These are phyloP conservation scores for Ricordea florida DNA, from an alignment of 92 coral and sea anemone species.

Conservation along the genomic window DNA sequence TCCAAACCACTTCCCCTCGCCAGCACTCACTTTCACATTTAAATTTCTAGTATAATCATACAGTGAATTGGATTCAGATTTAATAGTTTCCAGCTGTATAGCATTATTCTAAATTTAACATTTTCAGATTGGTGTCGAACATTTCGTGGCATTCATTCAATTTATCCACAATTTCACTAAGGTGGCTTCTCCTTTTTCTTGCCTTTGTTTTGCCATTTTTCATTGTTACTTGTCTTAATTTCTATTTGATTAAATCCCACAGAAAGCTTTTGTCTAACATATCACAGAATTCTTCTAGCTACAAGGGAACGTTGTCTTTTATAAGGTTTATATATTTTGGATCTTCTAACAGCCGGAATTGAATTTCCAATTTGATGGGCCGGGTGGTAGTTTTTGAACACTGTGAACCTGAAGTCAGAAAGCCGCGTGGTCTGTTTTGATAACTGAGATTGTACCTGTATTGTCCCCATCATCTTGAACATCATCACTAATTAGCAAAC, in stretches of 20 bases:
- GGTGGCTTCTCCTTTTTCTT: too few species aligned
- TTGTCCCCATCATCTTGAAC: conserved; percentile 13
- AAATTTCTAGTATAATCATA: too few species aligned
- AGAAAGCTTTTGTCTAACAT: neutral
- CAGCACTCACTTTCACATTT: too few species aligned
- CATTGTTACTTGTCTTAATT: conserved; percentile 4
- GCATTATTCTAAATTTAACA: too few species aligned
- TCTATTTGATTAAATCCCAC: neutral
- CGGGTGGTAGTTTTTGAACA: neutral
- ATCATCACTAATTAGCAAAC: conserved; percentile 1
- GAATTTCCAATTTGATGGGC: neutral
- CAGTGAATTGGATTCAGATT: too few species aligned
- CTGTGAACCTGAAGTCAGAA: neutral
- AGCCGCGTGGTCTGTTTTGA: conserved; percentile 7
- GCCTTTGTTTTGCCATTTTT: conserved; percentile 1
- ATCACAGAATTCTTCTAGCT: neutral
- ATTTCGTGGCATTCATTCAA: neutral
- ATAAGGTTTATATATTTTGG: neutral
- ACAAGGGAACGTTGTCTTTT: neutral
- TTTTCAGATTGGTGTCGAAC: neutral
- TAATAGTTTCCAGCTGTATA: too few species aligned
- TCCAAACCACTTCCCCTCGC: too few species aligned
- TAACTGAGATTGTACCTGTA: neutral
- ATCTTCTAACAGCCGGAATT: neutral
- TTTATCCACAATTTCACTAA: neutral